phyloP scores from a whole-genome alignment of 2,113 vertebrate genomes.

The Chiloscyllium plagiosum region DNA sequence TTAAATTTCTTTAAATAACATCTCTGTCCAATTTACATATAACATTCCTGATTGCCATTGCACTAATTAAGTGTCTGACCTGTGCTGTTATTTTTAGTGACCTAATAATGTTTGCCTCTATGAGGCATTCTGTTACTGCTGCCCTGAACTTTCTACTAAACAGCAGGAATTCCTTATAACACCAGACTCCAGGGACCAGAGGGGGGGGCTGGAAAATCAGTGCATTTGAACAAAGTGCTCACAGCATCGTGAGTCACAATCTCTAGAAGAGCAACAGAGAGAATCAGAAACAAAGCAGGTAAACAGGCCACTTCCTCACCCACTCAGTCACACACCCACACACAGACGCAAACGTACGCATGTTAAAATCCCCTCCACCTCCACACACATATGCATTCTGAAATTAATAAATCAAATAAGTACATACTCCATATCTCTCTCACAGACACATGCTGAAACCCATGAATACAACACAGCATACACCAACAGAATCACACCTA shows the following conservation, averaged over 20 bases:
- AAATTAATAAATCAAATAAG: background rate
- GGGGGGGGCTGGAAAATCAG: background rate
- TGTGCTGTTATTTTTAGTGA: slow-evolving; percentile 7
- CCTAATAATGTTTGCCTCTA: background rate
- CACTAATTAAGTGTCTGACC: slow-evolving; percentile 15
- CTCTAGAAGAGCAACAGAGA: background rate
- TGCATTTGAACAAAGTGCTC: slow-evolving; percentile 6
- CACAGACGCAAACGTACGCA: background rate
- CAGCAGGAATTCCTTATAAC: background rate
- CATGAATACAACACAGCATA: background rate
- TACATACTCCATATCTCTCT: background rate
- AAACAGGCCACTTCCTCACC: background rate
- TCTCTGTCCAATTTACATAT: background rate
- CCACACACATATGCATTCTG: background rate
- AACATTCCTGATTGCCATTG: background rate
- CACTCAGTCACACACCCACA: slow-evolving; percentile 14
- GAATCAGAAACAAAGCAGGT: background rate
- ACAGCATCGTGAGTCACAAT: background rate
- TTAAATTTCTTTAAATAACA: background rate
- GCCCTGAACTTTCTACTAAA: background rate
- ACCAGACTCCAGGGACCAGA: background rate
- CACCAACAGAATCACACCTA: no score
- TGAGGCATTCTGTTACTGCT: background rate
- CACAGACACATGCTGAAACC: background rate
- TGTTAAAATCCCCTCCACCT: background rate